A percentile compares a stretch with the other conserved stretches of the same genome.
Evolutionary conservation across 2,797 vertebrate species (phyloP).

Genomic region (Bradypodion pumilum): DNA sequence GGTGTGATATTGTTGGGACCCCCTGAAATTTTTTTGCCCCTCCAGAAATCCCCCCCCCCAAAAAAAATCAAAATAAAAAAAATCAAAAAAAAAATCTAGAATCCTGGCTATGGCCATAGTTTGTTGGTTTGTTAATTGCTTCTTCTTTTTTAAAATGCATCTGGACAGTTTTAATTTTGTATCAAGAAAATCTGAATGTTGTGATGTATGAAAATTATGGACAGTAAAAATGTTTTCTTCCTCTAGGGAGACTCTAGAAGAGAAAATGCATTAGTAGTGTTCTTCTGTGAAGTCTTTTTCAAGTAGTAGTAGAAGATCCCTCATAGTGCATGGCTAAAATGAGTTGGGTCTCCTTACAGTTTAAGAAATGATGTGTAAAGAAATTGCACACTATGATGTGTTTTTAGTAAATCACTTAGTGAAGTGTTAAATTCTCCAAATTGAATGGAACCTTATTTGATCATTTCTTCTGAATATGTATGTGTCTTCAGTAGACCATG

Average conservation of each 20-base stretch:
- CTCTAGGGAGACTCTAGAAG: background rate
- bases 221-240: background rate
- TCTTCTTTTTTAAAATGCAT: no score
- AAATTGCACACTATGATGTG: background rate
- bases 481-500: background rate
- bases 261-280: background rate
- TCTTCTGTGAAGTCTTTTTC: background rate
- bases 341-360: background rate
- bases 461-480: no score
- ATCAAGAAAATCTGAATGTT: background rate
- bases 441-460: background rate
- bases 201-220: background rate
- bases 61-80: no score
- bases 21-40: no score
- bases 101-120: no score
- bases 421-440: background rate
- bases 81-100: no score
- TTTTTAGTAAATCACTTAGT: background rate
- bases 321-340: background rate
- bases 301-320: background rate
- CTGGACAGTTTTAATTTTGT: no score
- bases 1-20: no score
- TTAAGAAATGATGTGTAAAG: background rate
- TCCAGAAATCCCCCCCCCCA: no score
- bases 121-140: no score